Percentiles rank a stretch among this genome's conserved stretches.
These are phyloP conservation scores for Acheta domesticus DNA, from an alignment of 2,888 invertebrate species.

Conservation along the genomic window DNA sequence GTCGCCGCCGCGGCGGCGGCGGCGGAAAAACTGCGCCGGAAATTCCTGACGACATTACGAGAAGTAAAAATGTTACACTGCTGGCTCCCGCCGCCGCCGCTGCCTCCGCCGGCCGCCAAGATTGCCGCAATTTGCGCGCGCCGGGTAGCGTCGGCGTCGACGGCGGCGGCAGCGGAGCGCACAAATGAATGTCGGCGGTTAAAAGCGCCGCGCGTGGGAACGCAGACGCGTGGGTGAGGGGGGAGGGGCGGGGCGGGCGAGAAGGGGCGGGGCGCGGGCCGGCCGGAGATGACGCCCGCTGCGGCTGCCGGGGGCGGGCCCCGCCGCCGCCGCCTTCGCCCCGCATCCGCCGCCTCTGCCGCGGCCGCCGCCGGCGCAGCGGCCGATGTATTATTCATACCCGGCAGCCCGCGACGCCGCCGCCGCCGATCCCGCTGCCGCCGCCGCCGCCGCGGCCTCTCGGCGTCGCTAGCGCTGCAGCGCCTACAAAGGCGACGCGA, in stretches of 20 bases:
- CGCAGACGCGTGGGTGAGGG: no score
- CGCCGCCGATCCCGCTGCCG: background rate
- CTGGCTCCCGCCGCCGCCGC: background rate
- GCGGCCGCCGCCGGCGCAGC: background rate
- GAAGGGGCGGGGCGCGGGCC: no score
- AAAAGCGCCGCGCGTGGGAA: no score
- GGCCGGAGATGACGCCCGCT: no score
- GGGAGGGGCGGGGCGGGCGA: no score
- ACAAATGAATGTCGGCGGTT: no score
- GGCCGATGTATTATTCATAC: slow-evolving; percentile 6
- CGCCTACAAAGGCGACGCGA: slow-evolving; percentile 18
- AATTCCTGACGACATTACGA: slow-evolving; percentile 2
- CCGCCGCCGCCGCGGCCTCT: background rate
- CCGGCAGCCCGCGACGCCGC: background rate
- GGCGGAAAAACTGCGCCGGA: background rate
- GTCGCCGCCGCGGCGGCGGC: background rate
- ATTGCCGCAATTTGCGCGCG: background rate
- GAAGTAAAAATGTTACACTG: background rate
- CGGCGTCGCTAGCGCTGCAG: background rate
- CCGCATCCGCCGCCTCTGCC: background rate
- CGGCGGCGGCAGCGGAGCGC: no score
- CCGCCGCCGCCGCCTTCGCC: background rate
- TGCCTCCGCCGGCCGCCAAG: background rate
- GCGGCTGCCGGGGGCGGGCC: background rate
- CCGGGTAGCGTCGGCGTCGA: no score